These are phyloP conservation scores for Mesaphorura yosii DNA, from an alignment of 1,140 invertebrate genomes.

Conservation along the genomic window DNA sequence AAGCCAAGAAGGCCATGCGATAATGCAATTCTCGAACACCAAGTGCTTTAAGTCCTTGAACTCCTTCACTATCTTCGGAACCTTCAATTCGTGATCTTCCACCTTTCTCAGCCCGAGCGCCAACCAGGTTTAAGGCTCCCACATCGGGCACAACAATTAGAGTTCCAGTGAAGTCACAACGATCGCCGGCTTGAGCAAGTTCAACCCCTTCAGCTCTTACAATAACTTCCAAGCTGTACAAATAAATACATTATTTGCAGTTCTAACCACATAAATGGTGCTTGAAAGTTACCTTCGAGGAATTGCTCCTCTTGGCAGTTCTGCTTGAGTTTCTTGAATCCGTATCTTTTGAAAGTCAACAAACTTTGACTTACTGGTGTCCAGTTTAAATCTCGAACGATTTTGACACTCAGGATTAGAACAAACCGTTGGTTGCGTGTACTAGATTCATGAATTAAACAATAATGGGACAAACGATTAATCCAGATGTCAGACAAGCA, in stretches of 20 bases:
- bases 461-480: no score
- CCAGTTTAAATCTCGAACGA: conserved; percentile 73
- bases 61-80: conserved; percentile 67
- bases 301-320: conserved; percentile 91
- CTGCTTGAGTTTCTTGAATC: conserved; percentile 96
- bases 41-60: conserved; percentile 80
- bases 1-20: conserved; percentile 86
- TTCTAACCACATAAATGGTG: neutral
- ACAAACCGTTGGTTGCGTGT: conserved; percentile 87
- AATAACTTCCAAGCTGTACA: conserved; percentile 77
- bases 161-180: conserved; percentile 94
- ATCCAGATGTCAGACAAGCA: no score
- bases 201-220: conserved; percentile 94
- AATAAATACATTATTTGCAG: neutral
- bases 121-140: conserved; percentile 67
- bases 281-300: conserved; percentile 54
- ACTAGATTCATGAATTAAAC: conserved; percentile 46
- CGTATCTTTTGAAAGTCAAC: conserved; percentile 98
- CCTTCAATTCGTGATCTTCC: conserved; percentile 49
- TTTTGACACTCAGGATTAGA: conserved; percentile 91
- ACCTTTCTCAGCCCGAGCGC: conserved; percentile 68
- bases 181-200: conserved; percentile 77
- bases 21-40: conserved; percentile 95
- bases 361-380: conserved; percentile 87
- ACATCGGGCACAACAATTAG: conserved; percentile 97